Evolutionary conservation across 2,888 invertebrate species (phyloP).

Genomic region (Hirtodrosophila histrioides): DNA sequence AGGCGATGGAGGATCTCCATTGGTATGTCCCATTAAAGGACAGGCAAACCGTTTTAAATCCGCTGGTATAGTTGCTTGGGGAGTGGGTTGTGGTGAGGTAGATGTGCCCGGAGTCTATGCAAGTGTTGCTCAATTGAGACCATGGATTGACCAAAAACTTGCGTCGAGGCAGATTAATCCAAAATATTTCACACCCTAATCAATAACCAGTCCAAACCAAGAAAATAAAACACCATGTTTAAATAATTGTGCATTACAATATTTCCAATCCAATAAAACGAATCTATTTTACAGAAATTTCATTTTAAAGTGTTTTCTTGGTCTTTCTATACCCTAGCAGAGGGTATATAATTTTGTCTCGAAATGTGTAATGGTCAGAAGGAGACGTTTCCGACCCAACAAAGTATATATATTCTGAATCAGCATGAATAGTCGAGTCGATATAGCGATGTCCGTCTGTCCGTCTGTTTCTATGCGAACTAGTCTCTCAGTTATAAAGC

Average conservation of each 20-base stretch:
- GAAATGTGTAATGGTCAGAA: too few species aligned
- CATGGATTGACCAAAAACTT: conserved; percentile 89
- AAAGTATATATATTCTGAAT: too few species aligned
- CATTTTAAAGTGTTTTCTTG: too few species aligned
- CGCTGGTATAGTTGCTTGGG: conserved; percentile 92
- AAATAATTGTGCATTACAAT: not conserved
- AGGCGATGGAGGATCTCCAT: conserved; percentile 91
- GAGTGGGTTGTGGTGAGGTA: conserved; percentile 90
- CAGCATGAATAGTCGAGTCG: too few species aligned
- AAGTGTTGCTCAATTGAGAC: conserved; percentile 87
- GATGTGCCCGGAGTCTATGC: conserved; percentile 91
- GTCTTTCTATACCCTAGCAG: too few species aligned
- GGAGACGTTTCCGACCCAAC: too few species aligned
- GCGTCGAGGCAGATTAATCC: conserved; percentile 50
- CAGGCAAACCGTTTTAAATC: conserved; percentile 74
- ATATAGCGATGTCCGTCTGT: too few species aligned
- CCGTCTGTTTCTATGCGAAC: too few species aligned
- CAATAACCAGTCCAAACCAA: not conserved
- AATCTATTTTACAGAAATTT: too few species aligned
- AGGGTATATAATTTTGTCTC: too few species aligned
- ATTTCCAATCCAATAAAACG: too few species aligned
- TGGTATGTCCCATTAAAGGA: conserved; percentile 88
- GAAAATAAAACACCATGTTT: not conserved
- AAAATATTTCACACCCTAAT: conserved; percentile 64
- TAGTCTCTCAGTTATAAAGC: too few species aligned